Base-by-base conservation (phyloP, 2,113 vertebrate genomes). In the Siphamia tubifer region DNA sequence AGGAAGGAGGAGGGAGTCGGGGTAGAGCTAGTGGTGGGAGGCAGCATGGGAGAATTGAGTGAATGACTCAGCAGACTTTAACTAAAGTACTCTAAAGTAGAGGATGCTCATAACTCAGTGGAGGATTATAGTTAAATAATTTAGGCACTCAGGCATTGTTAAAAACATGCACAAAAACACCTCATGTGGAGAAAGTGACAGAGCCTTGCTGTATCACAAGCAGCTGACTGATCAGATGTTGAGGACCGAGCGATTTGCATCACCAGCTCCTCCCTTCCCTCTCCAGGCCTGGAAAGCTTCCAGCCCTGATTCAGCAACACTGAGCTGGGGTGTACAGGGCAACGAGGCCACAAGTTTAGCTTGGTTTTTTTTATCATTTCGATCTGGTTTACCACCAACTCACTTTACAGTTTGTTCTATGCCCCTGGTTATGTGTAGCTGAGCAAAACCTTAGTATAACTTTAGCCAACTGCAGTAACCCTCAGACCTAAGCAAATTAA, bases 301-400 rank as follows among this genome's bases (percentile, higher is more conserved):
- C 97, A 98, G 89, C 88, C 90, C 93, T 93, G 72, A 94, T 93
- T 95, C 94, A 95, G 93, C 93, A 94, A 91, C 87, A 86, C 79
- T 84, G 88, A 83, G 90, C 91, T 30, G 47, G 56, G 61, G 28
- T 48, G 91, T 83, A 43, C 1, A 28, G 56, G 15, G 36, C 61
- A 52, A 16, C 23, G 42, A 69, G 89, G 91, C 92, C 91, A 86
- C 86, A 91, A 86, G 44, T 91, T 93, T 68, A 86, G 72, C 88
- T 90, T 79, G 61, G 67, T n/a, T 68, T 56, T 51, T 51, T 49
- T n/a, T n/a, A n/a, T n/a, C n/a, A 45, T 48, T 38, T 43, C 74
- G 51, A 80, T 27, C 31, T 42, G 63, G 15, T 27, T 55, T 23
- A 66, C 52, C 67, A 28, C 12, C 6, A 40, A 52, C 15, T 48